Percentiles rank a stretch among this genome's conserved stretches.
phyloP scores from a whole-genome alignment of 2,113 vertebrate species.

The Xiphophorus couchianus region DNA sequence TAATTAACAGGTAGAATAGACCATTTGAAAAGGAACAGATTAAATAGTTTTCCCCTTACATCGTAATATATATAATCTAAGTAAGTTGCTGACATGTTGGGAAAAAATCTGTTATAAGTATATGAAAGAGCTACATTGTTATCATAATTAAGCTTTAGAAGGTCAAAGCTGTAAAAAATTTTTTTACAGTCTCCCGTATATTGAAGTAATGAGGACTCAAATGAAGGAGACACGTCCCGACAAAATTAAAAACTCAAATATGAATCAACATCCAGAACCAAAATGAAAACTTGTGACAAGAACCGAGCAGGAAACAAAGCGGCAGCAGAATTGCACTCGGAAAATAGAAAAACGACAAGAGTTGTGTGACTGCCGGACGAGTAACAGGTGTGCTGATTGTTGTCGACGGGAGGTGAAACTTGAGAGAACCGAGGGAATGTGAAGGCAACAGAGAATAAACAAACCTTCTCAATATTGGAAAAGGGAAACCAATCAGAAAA shows the following conservation, averaged over 20 bases:
- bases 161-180: no score
- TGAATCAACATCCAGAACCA: no score
- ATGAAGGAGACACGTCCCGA: background rate
- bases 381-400: no score
- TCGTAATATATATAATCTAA: background rate
- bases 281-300: background rate
- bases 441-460: background rate
- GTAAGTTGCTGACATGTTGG: background rate
- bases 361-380: no score
- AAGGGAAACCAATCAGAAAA: background rate
- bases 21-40: no score
- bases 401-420: no score
- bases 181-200: background rate
- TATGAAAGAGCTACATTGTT: background rate
- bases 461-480: background rate
- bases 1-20: no score
- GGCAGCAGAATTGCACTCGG: background rate
- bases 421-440: background rate
- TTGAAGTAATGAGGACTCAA: background rate
- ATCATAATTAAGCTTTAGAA: background rate
- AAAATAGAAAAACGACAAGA: no score
- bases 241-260: no score
- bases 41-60: no score
- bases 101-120: background rate
- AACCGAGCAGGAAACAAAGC: background rate